Evolutionary conservation across 2,797 vertebrate species (phyloP).

Genomic region (Glossophaga mutica): DNA sequence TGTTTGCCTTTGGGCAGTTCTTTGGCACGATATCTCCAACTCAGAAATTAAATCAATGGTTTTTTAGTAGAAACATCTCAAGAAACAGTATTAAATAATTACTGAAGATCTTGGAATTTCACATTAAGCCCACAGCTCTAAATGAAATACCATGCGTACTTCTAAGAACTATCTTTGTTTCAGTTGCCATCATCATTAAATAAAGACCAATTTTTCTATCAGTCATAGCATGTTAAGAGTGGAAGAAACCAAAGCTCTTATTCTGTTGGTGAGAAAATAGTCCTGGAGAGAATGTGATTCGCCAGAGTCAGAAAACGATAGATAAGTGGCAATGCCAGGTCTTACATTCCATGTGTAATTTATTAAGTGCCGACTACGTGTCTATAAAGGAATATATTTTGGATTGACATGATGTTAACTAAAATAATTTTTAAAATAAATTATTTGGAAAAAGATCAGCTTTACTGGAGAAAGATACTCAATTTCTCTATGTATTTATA

Average conservation of each 20-base stretch:
- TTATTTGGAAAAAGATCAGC: background rate
- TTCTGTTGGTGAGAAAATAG: background rate
- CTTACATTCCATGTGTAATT: background rate
- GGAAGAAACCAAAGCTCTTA: background rate
- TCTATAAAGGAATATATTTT: background rate
- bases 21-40: background rate
- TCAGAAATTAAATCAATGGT: background rate
- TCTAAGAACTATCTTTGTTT: slow-evolving; percentile 42
- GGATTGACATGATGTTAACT: background rate
- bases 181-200: background rate
- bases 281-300: background rate
- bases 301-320: background rate
- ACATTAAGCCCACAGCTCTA: background rate
- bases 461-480: background rate
- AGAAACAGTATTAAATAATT: slow-evolving; percentile 35
- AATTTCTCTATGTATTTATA: background rate
- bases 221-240: background rate
- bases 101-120: slow-evolving; percentile 18
- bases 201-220: background rate
- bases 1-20: background rate
- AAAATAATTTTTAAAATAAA: background rate
- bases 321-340: background rate
- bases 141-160: background rate
- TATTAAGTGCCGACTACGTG: background rate
- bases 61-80: slow-evolving; percentile 10